These are phyloP conservation scores for Temnopleurus reevesii DNA, from an alignment of 53 echinoderm and acorn worm species.

Conservation along the genomic window DNA sequence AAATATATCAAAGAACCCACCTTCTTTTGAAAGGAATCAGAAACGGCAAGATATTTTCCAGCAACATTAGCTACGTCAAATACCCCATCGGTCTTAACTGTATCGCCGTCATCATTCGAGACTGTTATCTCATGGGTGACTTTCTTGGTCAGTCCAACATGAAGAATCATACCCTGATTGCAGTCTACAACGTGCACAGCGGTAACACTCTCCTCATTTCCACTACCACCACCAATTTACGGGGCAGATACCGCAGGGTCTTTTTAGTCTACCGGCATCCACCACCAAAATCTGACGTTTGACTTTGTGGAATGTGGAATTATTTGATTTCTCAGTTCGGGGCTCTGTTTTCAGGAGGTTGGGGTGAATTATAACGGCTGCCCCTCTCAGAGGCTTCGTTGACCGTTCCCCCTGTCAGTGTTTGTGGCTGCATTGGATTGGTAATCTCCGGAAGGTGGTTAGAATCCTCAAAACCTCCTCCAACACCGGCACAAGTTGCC, in stretches of 20 bases:
- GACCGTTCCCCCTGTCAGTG: no score
- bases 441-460: no score
- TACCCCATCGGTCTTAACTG: slow-evolving; percentile 29
- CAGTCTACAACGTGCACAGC: slow-evolving; percentile 20
- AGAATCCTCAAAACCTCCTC: no score
- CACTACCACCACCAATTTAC: neutral
- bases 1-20: neutral
- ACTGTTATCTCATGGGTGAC: neutral
- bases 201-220: neutral
- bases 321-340: no score
- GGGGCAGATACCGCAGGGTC: slow-evolving; percentile 11
- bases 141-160: neutral
- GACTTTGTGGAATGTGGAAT: no score
- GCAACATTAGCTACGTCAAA: neutral
- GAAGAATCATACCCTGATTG: neutral
- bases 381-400: no score
- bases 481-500: no score
- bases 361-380: no score
- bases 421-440: no score
- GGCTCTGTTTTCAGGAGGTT: no score
- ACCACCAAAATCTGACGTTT: neutral
- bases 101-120: slow-evolving; percentile 25
- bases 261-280: neutral
- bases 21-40: slow-evolving; percentile 32
- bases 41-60: neutral